Percentiles rank a stretch among this genome's conserved stretches.
Evolutionary conservation across 2,797 vertebrate species (phyloP).

Genomic region (Hippopotamyrus pictus): DNA sequence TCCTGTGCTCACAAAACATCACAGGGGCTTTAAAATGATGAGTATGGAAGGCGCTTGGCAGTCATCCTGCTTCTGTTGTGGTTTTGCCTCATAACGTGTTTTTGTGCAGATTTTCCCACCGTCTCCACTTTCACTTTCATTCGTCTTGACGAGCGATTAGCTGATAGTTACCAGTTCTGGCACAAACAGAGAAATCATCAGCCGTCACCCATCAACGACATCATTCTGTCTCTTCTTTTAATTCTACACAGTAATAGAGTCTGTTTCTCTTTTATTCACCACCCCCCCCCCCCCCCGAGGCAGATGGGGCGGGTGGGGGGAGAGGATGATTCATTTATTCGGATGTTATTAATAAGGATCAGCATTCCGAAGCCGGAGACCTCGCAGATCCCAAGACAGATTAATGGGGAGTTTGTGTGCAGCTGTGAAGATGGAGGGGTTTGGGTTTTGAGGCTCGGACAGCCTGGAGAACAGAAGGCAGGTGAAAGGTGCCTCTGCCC

Average conservation of each 20-base stretch:
- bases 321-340: background rate
- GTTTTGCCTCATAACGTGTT: background rate
- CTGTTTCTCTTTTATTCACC: background rate
- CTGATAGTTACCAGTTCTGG: background rate
- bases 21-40: background rate
- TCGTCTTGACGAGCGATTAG: background rate
- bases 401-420: background rate
- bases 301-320: background rate
- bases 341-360: background rate
- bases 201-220: background rate
- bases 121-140: background rate
- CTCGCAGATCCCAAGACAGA: background rate
- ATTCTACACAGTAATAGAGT: background rate
- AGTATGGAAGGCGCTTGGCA: background rate
- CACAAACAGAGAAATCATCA: background rate
- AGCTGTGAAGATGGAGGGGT: background rate
- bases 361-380: background rate
- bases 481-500: conserved; percentile 9
- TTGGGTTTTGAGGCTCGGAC: background rate
- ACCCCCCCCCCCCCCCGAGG: background rate
- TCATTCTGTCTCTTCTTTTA: background rate
- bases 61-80: background rate
- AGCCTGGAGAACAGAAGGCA: conserved; percentile 1
- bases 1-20: background rate
- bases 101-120: background rate